phyloP scores from a whole-genome alignment of 2,113 vertebrate species.

The Cheirogaleus medius region DNA sequence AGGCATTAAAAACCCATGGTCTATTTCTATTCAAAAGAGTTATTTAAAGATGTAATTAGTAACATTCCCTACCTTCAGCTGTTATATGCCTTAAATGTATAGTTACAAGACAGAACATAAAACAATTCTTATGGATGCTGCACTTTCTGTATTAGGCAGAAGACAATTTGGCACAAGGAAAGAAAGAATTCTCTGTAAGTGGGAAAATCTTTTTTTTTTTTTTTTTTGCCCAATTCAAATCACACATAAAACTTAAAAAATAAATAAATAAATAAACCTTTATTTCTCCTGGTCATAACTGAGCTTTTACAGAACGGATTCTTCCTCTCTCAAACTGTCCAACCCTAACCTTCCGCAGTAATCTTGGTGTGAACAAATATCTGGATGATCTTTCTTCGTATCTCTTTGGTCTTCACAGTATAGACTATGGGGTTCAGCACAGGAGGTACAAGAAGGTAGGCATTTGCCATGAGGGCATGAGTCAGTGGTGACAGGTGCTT shows the following conservation, averaged over 20 bases:
- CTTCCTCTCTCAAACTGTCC: neutral
- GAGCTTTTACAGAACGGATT: neutral
- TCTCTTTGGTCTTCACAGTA: conserved; percentile 69
- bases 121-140: neutral
- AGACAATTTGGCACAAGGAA: neutral
- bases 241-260: neutral
- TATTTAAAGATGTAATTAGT: neutral
- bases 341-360: neutral
- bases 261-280: conserved; percentile 30
- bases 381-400: conserved; percentile 58
- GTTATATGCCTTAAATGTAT: neutral
- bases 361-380: conserved; percentile 52
- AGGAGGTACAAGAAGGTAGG: conserved; percentile 68
- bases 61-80: neutral
- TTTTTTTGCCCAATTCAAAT: neutral
- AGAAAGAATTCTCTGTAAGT: neutral
- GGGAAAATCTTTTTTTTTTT: neutral
- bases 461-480: conserved; percentile 58
- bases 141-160: neutral
- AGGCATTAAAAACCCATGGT: neutral
- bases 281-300: neutral
- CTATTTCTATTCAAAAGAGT: neutral
- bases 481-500: conserved; percentile 62
- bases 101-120: neutral
- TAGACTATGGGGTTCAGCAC: conserved; percentile 71